Base-by-base conservation (phyloP, 2,797 vertebrate genomes). In the Pagetopsis macropterus region DNA sequence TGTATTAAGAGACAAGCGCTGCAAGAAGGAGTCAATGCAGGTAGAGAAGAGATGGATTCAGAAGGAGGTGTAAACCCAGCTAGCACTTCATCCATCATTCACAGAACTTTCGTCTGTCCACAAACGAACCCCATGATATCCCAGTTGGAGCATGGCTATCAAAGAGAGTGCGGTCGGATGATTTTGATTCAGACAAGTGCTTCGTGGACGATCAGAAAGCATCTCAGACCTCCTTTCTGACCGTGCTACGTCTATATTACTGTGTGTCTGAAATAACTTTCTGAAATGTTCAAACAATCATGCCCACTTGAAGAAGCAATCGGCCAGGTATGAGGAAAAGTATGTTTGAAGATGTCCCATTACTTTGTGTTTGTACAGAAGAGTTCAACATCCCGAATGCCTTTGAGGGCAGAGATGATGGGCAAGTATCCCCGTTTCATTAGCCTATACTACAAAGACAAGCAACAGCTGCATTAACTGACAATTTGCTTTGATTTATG, bases 401-500 rank as follows among this genome's bases (percentile, higher is more conserved):
- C 37, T 56, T 68, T 8, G 19, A 73, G 40, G 27, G 17, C 6
- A 76, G 15, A 55, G 51, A 48, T 65, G 2, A 67, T 33, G 21
- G 27, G 1, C 7, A n/a, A 43, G 65, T 40, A 73, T 41, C 5
- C 8, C 6, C 7, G 21, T 49, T 51, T 50, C 9, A 33, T 13
- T 1, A 5, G 9, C 4, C 15, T 2, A 5, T 9, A 56, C n/a
- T 23, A 48, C 59, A 56, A 69, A 64, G 48, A 64, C 43, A 54
- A 7, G 12, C 15, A 21, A 45, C 31, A 76, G 45, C 4, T 49
- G 21, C 27, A 55, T 46, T 68, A 50, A 78, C 21, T 19, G 9
- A 67, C 16, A 55, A 40, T 54, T 69, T 57, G 5, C n/a, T 2
- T 48, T 84, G 76, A 85, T 83, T 85, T 78, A 85, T 80, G 55